Evolutionary conservation across 2,797 vertebrate genomes (phyloP), one percentile per base, ranked within the genome.

Genomic region (Sebastiscus tertius): DNA sequence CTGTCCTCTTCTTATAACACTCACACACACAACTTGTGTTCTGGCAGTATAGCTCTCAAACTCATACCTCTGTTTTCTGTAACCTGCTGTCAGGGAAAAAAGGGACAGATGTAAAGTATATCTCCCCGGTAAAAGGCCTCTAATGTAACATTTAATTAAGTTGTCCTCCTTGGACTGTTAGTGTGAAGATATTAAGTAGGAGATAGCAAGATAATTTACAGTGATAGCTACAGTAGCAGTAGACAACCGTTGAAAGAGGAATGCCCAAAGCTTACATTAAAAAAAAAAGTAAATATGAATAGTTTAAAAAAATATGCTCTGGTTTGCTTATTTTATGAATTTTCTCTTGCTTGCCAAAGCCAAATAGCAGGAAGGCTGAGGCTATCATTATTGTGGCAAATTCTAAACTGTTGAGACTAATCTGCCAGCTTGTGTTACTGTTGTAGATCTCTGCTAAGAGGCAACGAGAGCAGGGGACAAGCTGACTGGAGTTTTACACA

Each of bases 401-500:
- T 77, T 89, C 75, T 90, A 89, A 93, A 93, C 87, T 84, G 87
- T 92, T 90, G 81, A 93, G 93, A 93, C 91, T 90, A 89, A 81
- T 82, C 81, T 94, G 92, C 93, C 93, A 92, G 79, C 77, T 91
- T 87, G 82, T 75, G 85, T 94, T 91, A 90, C 78, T 59, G 77
- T 85, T 83, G 75, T 68, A 87, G 79, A 83, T 86, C 73, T 85
- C 55, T 73, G 82, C 83, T 54, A 72, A 74, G 88, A 91, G 91
- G 85, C 86, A 87, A 79, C 18, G 42, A 84, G 75, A 64, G 62
- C 66, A 73, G 90, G 83, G 76, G 67, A 86, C 80, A 84, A 54
- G 77, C 87, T 71, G 86, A 89, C 76, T 81, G 69, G 77, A 75
- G 73, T 83, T 91, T 75, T 88, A 58, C 67, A 83, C 42, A 80